Evolutionary conservation across 2,113 vertebrate species (phyloP), one percentile per base, ranked within the genome.

Genomic region (Syrmaticus mikado): DNA sequence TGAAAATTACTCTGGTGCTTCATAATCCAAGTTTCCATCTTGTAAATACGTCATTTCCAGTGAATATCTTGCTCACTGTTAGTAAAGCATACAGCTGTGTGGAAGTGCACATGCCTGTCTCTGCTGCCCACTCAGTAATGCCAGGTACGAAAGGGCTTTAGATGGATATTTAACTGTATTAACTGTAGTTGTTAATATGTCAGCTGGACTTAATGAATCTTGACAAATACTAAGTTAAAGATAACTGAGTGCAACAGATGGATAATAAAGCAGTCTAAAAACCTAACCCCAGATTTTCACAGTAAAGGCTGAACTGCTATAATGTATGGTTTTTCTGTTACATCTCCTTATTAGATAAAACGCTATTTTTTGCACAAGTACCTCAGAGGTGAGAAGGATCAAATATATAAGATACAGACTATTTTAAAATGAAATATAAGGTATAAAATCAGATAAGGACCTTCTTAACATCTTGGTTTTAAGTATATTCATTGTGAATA

Each of bases 151-250:
- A 72, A 45, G 41, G 46, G 41, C 50, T 92, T 89, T 52, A 41
- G 45, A 58, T 85, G 62, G 86, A 75, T 92, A 57, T 87, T 89
- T 93, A 85, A 82, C 72, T 89, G 48, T 34, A 67, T 83, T 92
- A 91, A 85, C 89, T 85, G 8, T 74, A 65, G 75, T 87, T 92
- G 89, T 85, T 91, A 89, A 85, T 28, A 4, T 68, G 85, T 81
- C 94, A 91, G 92, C 95, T 95, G 61, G 61, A 78, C 87, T 94
- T 93, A 95, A 96, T 93, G 91, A 82, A 80, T 94, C 89, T 85
- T 96, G 91, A 96, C 85, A 92, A 93, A 91, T 60, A 82, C 65
- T 48, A 66, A 94, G 72, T 89, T 94, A 85, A 94, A 74, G 80
- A 75, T 91, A 92, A 96, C 64, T 82, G 60, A 93, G 75, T 77